Evolutionary conservation across 2,113 vertebrate species (phyloP).

Genomic region (Symphodus melops): DNA sequence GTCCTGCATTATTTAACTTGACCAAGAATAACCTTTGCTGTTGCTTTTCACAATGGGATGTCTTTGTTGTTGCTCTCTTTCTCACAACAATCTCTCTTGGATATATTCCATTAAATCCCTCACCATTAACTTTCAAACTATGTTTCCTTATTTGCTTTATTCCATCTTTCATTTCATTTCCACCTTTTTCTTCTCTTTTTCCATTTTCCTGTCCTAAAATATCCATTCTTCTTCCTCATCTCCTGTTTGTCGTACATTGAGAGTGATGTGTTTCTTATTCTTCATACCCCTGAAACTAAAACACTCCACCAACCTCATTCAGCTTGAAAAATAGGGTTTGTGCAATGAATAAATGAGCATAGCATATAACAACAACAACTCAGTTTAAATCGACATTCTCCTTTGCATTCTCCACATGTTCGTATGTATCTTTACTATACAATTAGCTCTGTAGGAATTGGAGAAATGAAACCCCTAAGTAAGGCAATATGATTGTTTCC

Average conservation of each 20-base stretch:
- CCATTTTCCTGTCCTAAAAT: background rate
- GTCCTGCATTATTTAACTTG: constrained; percentile 62
- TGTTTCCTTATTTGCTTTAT: constrained; percentile 35
- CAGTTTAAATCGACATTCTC: constrained; percentile 21
- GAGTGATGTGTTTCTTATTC: constrained; percentile 16
- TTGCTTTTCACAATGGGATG: constrained; percentile 17
- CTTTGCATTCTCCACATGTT: background rate
- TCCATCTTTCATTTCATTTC: background rate
- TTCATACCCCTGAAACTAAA: constrained; percentile 22
- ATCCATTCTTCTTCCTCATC: background rate
- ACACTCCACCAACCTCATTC: constrained; percentile 1
- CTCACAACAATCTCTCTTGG: constrained; percentile 16
- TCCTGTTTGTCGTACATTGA: constrained; percentile 3
- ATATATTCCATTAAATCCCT: too few relatives aligned
- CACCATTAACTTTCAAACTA: background rate
- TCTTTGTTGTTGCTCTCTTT: constrained; percentile 19
- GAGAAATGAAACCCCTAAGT: background rate
- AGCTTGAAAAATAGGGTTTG: constrained; percentile 11
- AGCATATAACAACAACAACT: too few relatives aligned
- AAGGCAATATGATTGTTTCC: constrained; percentile 5
- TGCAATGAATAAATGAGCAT: constrained; percentile 2
- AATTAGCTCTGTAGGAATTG: too few relatives aligned
- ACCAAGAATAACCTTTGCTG: constrained; percentile 56
- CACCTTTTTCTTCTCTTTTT: constrained; percentile 1
- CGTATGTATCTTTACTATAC: background rate